These are phyloP conservation scores for Orchesellides sinensis DNA, from an alignment of 2,888 invertebrate species.

Conservation along the genomic window DNA sequence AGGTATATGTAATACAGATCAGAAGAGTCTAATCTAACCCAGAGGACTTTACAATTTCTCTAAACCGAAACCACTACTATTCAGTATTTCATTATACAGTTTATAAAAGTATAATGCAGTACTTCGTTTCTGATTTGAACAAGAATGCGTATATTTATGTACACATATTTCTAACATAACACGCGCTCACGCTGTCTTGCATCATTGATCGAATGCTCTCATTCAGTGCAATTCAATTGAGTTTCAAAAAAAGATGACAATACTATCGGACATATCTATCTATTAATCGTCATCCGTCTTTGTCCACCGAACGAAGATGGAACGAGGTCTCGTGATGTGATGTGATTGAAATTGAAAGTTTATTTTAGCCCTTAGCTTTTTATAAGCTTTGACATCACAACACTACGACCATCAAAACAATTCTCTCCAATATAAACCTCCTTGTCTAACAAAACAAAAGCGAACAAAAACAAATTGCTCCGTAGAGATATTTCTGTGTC, in stretches of 20 bases:
- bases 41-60: background rate
- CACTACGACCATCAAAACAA: no score
- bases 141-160: background rate
- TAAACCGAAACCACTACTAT: background rate
- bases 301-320: background rate
- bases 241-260: conserved; percentile 43
- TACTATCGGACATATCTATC: conserved; percentile 56
- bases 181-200: no score
- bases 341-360: background rate
- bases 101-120: background rate
- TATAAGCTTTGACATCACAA: background rate
- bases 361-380: background rate
- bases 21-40: background rate
- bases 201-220: conserved; percentile 10
- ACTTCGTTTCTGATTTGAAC: background rate
- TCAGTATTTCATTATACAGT: background rate
- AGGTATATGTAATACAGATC: background rate
- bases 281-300: conserved; percentile 14
- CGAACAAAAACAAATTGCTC: no score
- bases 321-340: background rate
- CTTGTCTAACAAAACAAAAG: no score
- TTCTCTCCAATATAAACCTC: no score
- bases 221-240: conserved; percentile 49
- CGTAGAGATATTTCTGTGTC: no score
- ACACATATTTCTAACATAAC: no score